phyloP scores from a whole-genome alignment of 2,888 invertebrate species.

The Andrena dorsata region DNA sequence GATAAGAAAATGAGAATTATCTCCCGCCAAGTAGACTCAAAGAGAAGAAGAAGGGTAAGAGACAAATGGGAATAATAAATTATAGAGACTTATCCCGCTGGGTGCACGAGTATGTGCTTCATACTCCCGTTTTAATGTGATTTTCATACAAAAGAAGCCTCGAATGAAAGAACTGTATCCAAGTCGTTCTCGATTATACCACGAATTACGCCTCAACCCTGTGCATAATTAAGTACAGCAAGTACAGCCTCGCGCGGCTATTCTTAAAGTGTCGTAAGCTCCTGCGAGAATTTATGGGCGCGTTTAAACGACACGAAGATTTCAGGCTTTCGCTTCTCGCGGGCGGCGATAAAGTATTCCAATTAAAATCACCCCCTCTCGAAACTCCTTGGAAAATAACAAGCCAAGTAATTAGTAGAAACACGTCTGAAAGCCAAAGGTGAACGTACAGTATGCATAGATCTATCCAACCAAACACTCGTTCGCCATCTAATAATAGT shows the following conservation, averaged over 20 bases:
- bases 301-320: not conserved
- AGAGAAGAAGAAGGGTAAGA: not conserved
- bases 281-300: constrained; percentile 32
- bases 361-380: constrained; percentile 12
- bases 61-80: not conserved
- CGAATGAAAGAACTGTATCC: not conserved
- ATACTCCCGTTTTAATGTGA: not conserved
- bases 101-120: not conserved
- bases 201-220: not conserved
- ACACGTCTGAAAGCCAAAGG: not conserved
- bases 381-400: not conserved
- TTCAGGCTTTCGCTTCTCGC: constrained; percentile 18
- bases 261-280: constrained; percentile 1
- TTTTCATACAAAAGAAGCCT: not conserved
- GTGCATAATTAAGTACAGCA: not conserved
- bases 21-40: too few relatives aligned
- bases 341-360: constrained; percentile 14
- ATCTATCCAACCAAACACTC: too few relatives aligned
- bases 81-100: too few relatives aligned
- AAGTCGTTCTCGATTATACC: not conserved
- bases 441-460: too few relatives aligned
- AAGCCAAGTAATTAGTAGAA: not conserved
- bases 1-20: too few relatives aligned
- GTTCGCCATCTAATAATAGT: not conserved
- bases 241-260: not conserved